phyloP scores from a whole-genome alignment of 2,888 invertebrate genomes.

The Lithosia quadra region DNA sequence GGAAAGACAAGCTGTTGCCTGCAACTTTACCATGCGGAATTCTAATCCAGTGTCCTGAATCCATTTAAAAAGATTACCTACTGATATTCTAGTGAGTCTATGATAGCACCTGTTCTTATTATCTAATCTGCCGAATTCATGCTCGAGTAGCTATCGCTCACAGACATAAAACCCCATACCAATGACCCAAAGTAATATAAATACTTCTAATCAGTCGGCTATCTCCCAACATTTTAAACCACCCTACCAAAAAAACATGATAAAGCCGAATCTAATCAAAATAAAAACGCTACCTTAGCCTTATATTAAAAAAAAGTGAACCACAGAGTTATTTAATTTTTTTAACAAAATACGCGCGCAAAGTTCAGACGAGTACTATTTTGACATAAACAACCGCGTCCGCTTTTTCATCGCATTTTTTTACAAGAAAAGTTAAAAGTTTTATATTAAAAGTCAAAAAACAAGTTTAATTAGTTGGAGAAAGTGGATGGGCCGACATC shows the following conservation, averaged over 20 bases:
- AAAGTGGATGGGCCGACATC: constrained; percentile 62
- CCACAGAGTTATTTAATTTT: constrained; percentile 21
- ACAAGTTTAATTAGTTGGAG: constrained; percentile 79
- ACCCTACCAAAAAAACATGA: not conserved
- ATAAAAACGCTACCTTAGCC: constrained; percentile 2
- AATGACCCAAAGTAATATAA: not conserved
- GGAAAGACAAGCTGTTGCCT: not conserved
- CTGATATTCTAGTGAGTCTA: not conserved
- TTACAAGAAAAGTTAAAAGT: constrained; percentile 70
- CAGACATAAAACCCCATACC: not conserved
- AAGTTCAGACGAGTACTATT: constrained; percentile 42
- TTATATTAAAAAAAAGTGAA: constrained; percentile 18
- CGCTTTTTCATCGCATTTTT: constrained; percentile 53
- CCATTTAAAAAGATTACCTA: no score
- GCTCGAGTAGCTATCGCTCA: not conserved
- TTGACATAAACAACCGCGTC: constrained; percentile 47
- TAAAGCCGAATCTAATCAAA: constrained; percentile 17
- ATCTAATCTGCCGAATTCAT: not conserved
- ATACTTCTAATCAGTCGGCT: not conserved
- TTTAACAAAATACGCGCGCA: constrained; percentile 26
- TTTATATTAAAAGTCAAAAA: constrained; percentile 78
- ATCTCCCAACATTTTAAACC: not conserved
- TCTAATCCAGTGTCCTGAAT: no score
- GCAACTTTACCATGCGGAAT: no score
- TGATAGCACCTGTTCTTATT: not conserved